These are phyloP conservation scores for Stenodema calcarata DNA, from an alignment of 2,888 invertebrate species.

Conservation along the genomic window DNA sequence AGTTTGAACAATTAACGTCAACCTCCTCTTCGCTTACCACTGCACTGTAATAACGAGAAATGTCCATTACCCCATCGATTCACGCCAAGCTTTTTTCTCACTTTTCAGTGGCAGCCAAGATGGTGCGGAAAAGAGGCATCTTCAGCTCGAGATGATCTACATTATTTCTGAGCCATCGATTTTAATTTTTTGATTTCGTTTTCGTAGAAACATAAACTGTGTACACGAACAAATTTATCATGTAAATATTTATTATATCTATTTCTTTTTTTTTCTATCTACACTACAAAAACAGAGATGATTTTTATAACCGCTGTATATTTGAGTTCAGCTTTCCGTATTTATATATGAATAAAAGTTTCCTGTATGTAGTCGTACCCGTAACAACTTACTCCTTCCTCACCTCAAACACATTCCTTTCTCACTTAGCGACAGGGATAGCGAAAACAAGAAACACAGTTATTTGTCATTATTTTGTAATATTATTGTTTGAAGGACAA, in stretches of 20 bases:
- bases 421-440: neutral
- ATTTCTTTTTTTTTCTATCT: slow-evolving; percentile 7
- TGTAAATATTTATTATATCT: slow-evolving; percentile 9
- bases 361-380: neutral
- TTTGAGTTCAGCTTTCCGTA: slow-evolving; percentile 10
- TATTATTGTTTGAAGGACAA: slow-evolving; percentile 35
- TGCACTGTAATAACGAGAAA: no score
- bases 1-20: no score
- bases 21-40: no score
- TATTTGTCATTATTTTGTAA: slow-evolving; percentile 12
- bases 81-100: slow-evolving; percentile 51
- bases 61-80: no score
- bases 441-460: neutral
- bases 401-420: neutral
- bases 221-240: neutral
- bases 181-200: neutral
- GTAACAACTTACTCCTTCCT: neutral
- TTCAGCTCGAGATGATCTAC: slow-evolving; percentile 50
- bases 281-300: neutral
- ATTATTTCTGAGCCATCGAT: neutral
- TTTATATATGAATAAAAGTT: slow-evolving; percentile 7
- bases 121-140: slow-evolving; percentile 70
- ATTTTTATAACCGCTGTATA: slow-evolving; percentile 34
- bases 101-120: slow-evolving; percentile 73
- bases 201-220: neutral